These are phyloP conservation scores for Leptoteleia sp. DNA, from an alignment of 1,140 invertebrate genomes.

Conservation along the genomic window DNA sequence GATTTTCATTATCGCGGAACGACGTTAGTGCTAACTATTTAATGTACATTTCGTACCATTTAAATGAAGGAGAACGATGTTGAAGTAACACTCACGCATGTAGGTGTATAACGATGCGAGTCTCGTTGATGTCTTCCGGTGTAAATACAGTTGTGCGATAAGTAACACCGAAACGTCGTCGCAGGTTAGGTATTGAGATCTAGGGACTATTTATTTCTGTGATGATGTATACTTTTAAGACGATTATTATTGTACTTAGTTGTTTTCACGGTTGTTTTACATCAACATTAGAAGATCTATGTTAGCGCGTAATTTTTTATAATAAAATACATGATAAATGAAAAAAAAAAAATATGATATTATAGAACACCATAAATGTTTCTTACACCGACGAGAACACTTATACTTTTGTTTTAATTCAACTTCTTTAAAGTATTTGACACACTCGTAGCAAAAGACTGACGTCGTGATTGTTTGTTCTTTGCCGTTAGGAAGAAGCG, in stretches of 20 bases:
- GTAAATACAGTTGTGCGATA: slow-evolving; percentile 61
- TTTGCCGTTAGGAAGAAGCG: slow-evolving; percentile 15
- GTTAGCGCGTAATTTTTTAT: slow-evolving; percentile 25
- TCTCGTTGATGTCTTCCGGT: slow-evolving; percentile 68
- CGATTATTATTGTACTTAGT: slow-evolving; percentile 63
- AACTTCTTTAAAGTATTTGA: slow-evolving; percentile 51
- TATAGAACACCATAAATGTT: no score
- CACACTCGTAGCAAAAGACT: slow-evolving; percentile 64
- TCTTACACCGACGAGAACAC: slow-evolving; percentile 14
- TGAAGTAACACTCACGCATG: slow-evolving; percentile 43
- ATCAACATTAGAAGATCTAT: slow-evolving; percentile 5
- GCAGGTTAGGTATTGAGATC: slow-evolving; percentile 65
- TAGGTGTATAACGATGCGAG: slow-evolving; percentile 55
- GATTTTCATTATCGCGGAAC: slow-evolving; percentile 59
- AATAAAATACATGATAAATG: slow-evolving; percentile 11
- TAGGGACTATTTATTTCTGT: slow-evolving; percentile 67
- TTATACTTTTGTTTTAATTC: slow-evolving; percentile 28
- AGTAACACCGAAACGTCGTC: slow-evolving; percentile 61
- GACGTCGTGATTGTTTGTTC: slow-evolving; percentile 48
- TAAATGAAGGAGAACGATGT: slow-evolving; percentile 25
- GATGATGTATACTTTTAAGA: slow-evolving; percentile 66
- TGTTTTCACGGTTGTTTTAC: slow-evolving; percentile 46
- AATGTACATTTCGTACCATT: slow-evolving; percentile 63
- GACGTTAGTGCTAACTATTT: slow-evolving; percentile 60
- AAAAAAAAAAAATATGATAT: no score